These are phyloP conservation scores for Hydrochoerus hydrochaeris DNA, from an alignment of 2,113 vertebrate species.

Conservation along the genomic window DNA sequence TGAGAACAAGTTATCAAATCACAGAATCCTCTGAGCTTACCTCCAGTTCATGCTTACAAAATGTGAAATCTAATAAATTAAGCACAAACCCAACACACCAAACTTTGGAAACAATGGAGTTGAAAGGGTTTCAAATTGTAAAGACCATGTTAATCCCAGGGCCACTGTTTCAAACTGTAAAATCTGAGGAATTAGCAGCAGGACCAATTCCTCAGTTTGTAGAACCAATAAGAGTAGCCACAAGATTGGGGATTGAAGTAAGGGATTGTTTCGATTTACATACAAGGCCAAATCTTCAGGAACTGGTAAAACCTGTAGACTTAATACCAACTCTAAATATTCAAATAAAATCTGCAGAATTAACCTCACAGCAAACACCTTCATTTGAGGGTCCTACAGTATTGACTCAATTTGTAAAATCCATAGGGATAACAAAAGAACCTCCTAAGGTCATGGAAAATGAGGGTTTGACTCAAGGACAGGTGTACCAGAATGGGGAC, in stretches of 20 bases:
- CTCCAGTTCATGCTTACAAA: too few species aligned
- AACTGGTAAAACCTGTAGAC: neutral
- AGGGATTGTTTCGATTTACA: constrained; percentile 25
- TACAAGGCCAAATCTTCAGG: constrained; percentile 19
- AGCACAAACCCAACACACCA: constrained; percentile 52
- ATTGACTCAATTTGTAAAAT: constrained; percentile 47
- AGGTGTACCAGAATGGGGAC: neutral
- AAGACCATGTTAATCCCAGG: constrained; percentile 63
- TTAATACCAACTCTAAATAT: constrained; percentile 50
- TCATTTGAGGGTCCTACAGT: neutral
- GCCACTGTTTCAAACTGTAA: constrained; percentile 37
- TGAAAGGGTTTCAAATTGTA: constrained; percentile 52
- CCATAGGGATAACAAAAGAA: constrained; percentile 1
- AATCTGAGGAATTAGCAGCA: constrained; percentile 69
- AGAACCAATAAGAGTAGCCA: neutral
- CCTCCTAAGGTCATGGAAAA: constrained; percentile 32
- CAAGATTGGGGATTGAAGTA: neutral
- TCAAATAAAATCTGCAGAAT: constrained; percentile 52
- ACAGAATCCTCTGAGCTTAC: neutral
- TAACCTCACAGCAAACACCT: constrained; percentile 48
- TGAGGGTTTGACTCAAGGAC: constrained; percentile 47
- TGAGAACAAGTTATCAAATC: constrained; percentile 22
- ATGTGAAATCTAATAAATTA: neutral
- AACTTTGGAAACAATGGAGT: constrained; percentile 46
- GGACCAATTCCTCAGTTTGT: constrained; percentile 59